Evolutionary conservation across 2,113 vertebrate genomes (phyloP), one percentile per base, ranked within the genome.

Genomic region (Meles meles): DNA sequence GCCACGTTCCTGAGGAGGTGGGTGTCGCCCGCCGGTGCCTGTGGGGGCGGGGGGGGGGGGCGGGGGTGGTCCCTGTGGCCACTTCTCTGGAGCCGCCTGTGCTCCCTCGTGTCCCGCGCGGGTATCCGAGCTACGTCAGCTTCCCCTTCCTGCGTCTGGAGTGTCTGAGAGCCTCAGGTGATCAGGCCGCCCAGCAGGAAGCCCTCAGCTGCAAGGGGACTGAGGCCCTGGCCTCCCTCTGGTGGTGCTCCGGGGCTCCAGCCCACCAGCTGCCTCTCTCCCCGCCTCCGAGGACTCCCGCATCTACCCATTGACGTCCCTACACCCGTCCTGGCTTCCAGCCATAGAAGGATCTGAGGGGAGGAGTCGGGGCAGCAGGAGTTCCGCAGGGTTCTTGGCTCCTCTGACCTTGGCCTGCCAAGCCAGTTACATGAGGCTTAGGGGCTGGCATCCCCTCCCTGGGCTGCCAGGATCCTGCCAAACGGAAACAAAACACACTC

Each of bases 1-100:
- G 96, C 98, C 0, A 39, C 17, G 3, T 99, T 99, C 98, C 97
- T 99, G 67, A 80, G 44, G 96, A 99, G 99, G 99, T 99, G 97
- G 13, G 95, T 88, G 69, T 17, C 5, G 3, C 9, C 0, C 7
- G 7, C 15, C 34, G 1, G 21, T 0, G 25, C 80, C 0, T 5
- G 25, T 23, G 9, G 59, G 57, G 57, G 57, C 9, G 55, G 55
- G 20, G 0, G 10, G 11, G 6, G 3, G 18, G 52, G 6, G 3
- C 14, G 52, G 42, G n/a, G 13, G 3, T 65, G 61, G 25, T 15
- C 90, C 67, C 31, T 27, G 34, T 15, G 6, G 20, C 55, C n/a
- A 25, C 55, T 20, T 17, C 11, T 47, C 23, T 25, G 21, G 63
- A 20, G 69, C 52, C 20, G 8, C 1, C 9, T 6, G 13, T 21